Conservation (phyloP, 2,113 vertebrate species). For the Physeter macrocephalus region DNA sequence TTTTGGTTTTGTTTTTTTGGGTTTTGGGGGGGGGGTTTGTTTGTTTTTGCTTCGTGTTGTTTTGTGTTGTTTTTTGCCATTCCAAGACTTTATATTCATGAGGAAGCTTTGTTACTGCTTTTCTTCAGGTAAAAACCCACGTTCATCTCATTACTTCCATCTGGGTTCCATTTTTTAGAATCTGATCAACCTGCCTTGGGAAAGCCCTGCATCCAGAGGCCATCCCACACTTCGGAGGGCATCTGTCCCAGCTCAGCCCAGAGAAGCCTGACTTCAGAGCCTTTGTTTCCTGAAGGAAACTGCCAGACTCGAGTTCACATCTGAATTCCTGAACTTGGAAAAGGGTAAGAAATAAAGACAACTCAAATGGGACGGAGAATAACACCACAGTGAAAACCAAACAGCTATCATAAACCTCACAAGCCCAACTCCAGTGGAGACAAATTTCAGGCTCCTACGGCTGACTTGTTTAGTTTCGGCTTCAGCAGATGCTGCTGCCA, state of each 20-base stretch:
- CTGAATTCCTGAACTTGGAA: conserved; percentile 43
- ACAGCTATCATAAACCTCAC: background rate
- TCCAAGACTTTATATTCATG: background rate
- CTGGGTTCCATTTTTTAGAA: background rate
- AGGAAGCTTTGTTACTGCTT: background rate
- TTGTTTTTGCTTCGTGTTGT: no score
- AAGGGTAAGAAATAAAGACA: background rate
- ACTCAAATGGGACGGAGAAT: conserved; percentile 27
- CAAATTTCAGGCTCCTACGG: conserved; percentile 35
- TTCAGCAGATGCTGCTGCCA: conserved; percentile 33
- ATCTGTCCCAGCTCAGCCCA: background rate
- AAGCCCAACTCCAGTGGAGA: background rate
- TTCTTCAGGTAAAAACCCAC: background rate
- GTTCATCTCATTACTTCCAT: background rate
- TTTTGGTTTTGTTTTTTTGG: no score
- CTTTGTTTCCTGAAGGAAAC: background rate
- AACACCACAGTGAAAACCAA: conserved; percentile 17
- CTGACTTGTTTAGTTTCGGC: background rate
- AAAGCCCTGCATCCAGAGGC: background rate
- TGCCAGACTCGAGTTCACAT: background rate
- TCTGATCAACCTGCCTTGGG: background rate
- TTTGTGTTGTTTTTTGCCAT: background rate
- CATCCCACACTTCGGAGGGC: background rate
- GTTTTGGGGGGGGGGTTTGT: background rate
- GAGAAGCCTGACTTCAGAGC: background rate